phyloP scores from a whole-genome alignment of 2,888 invertebrate genomes.

The Synanthedon andrenaeformis region DNA sequence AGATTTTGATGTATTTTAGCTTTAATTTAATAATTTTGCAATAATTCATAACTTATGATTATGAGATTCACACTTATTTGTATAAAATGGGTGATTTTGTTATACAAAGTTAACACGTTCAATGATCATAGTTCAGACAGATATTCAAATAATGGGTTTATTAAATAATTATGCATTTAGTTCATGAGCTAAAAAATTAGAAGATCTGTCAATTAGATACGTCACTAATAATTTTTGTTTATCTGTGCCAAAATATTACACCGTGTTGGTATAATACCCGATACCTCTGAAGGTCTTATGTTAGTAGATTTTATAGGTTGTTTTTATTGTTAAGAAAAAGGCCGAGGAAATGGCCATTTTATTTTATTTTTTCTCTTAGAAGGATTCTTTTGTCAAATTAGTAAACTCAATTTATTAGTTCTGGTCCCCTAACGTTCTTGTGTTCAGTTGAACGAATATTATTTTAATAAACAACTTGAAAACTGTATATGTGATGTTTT shows the following conservation, averaged over 20 bases:
- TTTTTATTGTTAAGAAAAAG: conserved; percentile 67
- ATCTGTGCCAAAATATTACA: conserved; percentile 58
- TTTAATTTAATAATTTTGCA: too few relatives aligned
- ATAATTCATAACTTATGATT: too few relatives aligned
- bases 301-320: conserved; percentile 69
- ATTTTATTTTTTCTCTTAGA: conserved; percentile 34
- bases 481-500: conserved; percentile 41
- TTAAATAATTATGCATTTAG: too few relatives aligned
- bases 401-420: conserved; percentile 62
- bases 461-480: conserved; percentile 70
- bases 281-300: conserved; percentile 52
- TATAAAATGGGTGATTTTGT: too few relatives aligned
- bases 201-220: too few relatives aligned
- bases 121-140: too few relatives aligned
- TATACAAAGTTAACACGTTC: too few relatives aligned
- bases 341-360: conserved; percentile 29
- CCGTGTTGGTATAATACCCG: conserved; percentile 21
- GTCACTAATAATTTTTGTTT: conserved; percentile 28
- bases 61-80: too few relatives aligned
- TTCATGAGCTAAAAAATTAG: too few relatives aligned
- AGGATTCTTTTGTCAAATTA: conserved; percentile 52
- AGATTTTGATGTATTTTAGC: too few relatives aligned
- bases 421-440: conserved; percentile 56
- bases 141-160: too few relatives aligned
- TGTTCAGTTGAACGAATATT: conserved; percentile 70